Base-by-base conservation (phyloP, 2,797 vertebrate genomes). In the Sarcoramphus papa region DNA sequence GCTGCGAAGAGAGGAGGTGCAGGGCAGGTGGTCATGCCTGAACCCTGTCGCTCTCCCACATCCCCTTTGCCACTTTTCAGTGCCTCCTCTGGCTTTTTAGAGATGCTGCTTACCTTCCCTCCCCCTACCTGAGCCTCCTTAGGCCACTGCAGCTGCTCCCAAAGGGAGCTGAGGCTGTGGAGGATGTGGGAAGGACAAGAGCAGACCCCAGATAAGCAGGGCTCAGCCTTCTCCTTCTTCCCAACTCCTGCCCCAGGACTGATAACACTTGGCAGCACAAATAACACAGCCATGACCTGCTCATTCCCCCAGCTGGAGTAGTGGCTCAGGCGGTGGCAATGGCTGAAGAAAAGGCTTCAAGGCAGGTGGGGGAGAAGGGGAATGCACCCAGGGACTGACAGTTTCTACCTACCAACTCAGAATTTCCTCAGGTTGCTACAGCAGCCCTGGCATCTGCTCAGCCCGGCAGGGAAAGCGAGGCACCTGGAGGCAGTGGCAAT, bases 401-500 rank as follows among this genome's bases (percentile, higher is more conserved):
- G 22, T 65, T 73, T 53, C 64, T 24, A 4, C 23, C 28, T 57
- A 18, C n/a, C 33, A 47, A 6, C 31, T 69, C 73, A 45, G 62
- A 24, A 3, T 40, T 53, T 43, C 45, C 35, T 84, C 9, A 9
- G 27, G 33, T 21, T 90, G 9, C 35, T 82, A 10, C 30, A 68
- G 85, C 30, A 88, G 12, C 20, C n/a, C 57, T n/a, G 27, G 40
- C 17, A 48, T 30, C 14, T 68, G 70, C 50, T 82, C 41, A 85
- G 41, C n/a, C 79, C 23, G 4, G 5, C 22, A 73, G 60, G 47
- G 40, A 84, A 87, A 85, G 17, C 0, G 6, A 85, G 35, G 27
- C 9, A 59, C 37, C 7, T 3, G 0, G 60, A 57, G 37, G 18
- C 0, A 0, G 9, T 57, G 25, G 18, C 22, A 65, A 2, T 6